These are phyloP conservation scores for Triops longicaudatus DNA, from an alignment of 1,140 invertebrate genomes.

Conservation along the genomic window DNA sequence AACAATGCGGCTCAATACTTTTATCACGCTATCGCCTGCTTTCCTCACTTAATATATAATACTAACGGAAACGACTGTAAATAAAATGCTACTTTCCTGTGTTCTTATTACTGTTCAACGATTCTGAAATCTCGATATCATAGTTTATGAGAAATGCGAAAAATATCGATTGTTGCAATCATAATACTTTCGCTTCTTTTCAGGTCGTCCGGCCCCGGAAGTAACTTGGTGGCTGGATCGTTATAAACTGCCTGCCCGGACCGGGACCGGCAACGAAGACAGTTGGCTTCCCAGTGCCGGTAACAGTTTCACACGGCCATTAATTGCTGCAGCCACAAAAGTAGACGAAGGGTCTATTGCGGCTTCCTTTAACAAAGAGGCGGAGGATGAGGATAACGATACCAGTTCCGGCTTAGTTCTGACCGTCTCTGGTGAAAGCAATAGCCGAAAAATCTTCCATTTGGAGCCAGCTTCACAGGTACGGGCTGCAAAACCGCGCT, in stretches of 20 bases:
- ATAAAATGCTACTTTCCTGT: too few relatives aligned
- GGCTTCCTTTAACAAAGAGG: neutral
- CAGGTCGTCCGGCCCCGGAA: slow-evolving; percentile 19
- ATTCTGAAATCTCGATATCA: too few relatives aligned
- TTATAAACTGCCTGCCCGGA: slow-evolving; percentile 16
- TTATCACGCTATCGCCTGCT: too few relatives aligned
- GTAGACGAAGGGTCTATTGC: neutral
- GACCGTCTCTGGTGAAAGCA: neutral
- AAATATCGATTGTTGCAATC: neutral
- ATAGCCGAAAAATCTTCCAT: neutral
- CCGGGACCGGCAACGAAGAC: neutral
- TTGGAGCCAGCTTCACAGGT: neutral
- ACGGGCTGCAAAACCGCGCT: neutral
- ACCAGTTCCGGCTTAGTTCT: neutral
- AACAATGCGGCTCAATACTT: too few relatives aligned
- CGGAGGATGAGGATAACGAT: neutral
- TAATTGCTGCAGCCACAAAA: neutral
- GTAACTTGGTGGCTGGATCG: slow-evolving; percentile 24
- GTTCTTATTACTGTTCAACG: too few relatives aligned
- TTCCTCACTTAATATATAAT: too few relatives aligned
- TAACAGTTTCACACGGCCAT: slow-evolving; percentile 11
- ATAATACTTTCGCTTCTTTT: neutral
- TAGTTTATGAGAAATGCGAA: neutral
- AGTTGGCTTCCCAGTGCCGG: neutral
- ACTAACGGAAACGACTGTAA: too few relatives aligned